A percentile compares a stretch with the other conserved stretches of the same genome.
These are phyloP conservation scores for Macrotis lagotis DNA, from an alignment of 2,113 vertebrate species.

Conservation along the genomic window DNA sequence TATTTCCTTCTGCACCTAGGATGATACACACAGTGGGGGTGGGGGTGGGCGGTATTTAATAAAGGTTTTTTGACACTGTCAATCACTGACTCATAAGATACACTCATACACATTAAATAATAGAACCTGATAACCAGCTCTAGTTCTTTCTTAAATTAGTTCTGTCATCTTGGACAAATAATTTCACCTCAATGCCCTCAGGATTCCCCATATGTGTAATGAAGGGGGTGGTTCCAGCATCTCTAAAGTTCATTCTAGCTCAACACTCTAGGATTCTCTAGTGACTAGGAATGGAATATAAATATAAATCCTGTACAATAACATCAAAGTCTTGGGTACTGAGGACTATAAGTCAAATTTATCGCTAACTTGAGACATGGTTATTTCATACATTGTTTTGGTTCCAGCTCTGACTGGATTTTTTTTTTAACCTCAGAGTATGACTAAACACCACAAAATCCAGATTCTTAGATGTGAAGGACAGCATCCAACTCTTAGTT, in stretches of 20 bases:
- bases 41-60: too few species aligned
- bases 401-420: neutral
- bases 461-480: constrained; percentile 31
- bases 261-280: neutral
- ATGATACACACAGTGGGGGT: neutral
- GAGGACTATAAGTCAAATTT: neutral
- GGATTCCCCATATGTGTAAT: neutral
- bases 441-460: constrained; percentile 13
- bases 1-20: neutral
- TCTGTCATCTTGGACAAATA: neutral
- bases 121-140: neutral
- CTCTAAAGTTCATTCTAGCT: neutral
- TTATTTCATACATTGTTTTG: constrained; percentile 24
- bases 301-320: constrained; percentile 48
- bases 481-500: constrained; percentile 38
- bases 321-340: constrained; percentile 13
- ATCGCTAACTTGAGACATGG: neutral
- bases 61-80: neutral
- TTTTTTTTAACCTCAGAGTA: neutral
- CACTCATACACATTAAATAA: neutral
- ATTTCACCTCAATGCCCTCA: neutral
- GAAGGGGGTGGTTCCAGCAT: neutral
- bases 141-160: neutral
- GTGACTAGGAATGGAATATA: neutral
- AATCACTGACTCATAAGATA: neutral